These are phyloP conservation scores for Fopius arisanus DNA, from an alignment of 1,140 invertebrate species.

Conservation along the genomic window DNA sequence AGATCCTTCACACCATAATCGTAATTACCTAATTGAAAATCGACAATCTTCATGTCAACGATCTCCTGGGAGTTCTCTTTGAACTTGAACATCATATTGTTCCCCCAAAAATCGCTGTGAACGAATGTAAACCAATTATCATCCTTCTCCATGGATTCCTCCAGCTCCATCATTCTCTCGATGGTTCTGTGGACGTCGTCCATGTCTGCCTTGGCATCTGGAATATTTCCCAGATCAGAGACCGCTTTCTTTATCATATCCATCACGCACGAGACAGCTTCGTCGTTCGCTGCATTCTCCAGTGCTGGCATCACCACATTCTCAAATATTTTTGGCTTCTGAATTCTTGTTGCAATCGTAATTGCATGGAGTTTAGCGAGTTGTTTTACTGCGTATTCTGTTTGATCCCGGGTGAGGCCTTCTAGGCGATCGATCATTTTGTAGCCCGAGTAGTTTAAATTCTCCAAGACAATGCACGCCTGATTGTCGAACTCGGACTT, in stretches of 20 bases:
- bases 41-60: slow-evolving; percentile 69
- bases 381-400: slow-evolving; percentile 63
- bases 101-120: slow-evolving; percentile 73
- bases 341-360: slow-evolving; percentile 62
- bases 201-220: slow-evolving; percentile 41
- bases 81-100: slow-evolving; percentile 70
- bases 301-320: slow-evolving; percentile 45
- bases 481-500: slow-evolving; percentile 65
- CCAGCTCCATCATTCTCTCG: slow-evolving; percentile 24
- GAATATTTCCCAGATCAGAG: slow-evolving; percentile 44
- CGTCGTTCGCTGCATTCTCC: slow-evolving; percentile 32
- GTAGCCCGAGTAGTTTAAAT: slow-evolving; percentile 66
- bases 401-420: slow-evolving; percentile 63
- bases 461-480: slow-evolving; percentile 68
- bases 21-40: slow-evolving; percentile 69
- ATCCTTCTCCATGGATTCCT: slow-evolving; percentile 22
- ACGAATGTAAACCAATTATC: slow-evolving; percentile 61
- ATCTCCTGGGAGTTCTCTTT: slow-evolving; percentile 53
- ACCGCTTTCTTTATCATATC: slow-evolving; percentile 53
- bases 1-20: slow-evolving; percentile 68
- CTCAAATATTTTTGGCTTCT: slow-evolving; percentile 65
- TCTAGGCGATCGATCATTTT: slow-evolving; percentile 63
- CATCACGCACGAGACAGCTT: slow-evolving; percentile 40
- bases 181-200: slow-evolving; percentile 48
- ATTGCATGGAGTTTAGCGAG: slow-evolving; percentile 69